phyloP scores from a whole-genome alignment of 2,797 vertebrate species.

The Lindbergichthys nudifrons region DNA sequence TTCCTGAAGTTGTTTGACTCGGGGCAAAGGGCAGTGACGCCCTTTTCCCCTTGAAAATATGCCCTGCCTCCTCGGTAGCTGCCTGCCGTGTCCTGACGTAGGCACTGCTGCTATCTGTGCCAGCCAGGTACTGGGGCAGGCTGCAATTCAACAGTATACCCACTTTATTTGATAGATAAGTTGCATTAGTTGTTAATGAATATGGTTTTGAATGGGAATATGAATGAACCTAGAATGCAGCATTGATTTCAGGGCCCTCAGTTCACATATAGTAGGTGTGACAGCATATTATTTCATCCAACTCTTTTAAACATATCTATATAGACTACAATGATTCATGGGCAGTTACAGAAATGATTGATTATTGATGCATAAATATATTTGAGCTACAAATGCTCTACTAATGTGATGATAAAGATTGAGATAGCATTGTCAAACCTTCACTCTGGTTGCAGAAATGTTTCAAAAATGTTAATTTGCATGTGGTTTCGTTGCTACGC shows the following conservation, averaged over 20 bases:
- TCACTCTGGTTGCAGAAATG: not conserved
- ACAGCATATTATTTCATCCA: not conserved
- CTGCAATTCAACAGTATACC: not conserved
- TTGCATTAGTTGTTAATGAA: not conserved
- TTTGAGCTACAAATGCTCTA: not conserved
- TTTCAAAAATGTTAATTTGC: not conserved
- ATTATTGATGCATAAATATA: not conserved
- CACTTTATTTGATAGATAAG: not conserved
- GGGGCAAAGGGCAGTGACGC: conserved; percentile 78
- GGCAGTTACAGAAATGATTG: not conserved
- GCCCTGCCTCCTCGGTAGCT: conserved; percentile 82
- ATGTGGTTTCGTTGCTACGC: not conserved
- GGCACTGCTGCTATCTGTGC: conserved; percentile 42
- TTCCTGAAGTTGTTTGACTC: conserved; percentile 49
- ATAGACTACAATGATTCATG: not conserved
- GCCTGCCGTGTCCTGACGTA: conserved; percentile 89
- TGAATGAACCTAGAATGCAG: not conserved
- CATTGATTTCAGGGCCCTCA: not conserved
- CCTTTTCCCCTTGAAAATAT: conserved; percentile 77
- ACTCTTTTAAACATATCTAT: not conserved
- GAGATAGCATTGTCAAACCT: not conserved
- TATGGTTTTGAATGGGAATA: not conserved
- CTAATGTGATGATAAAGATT: not conserved
- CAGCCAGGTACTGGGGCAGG: conserved; percentile 28
- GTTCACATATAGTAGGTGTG: not conserved